Evolutionary conservation across 1,140 invertebrate genomes (phyloP), one percentile per base, ranked within the genome.

Genomic region (Vanessa tameamea): DNA sequence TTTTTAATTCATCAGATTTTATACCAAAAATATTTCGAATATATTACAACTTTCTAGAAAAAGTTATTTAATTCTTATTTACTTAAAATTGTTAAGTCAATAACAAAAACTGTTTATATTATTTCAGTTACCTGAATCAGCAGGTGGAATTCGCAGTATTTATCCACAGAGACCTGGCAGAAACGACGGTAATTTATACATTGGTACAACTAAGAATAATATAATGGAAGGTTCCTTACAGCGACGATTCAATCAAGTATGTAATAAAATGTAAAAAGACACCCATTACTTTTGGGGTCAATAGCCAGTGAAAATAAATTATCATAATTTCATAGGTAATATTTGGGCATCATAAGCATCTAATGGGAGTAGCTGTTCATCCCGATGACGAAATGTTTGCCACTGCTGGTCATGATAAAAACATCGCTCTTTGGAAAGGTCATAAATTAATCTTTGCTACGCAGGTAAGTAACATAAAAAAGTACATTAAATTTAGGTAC

Each of bases 181-280:
- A 75, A 97, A 97, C 80, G 97, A 98, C 83, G 97, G 97, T 0
- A 97, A 97, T 84, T 96, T 98, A 66, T 98, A 97, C 84, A 96
- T 99, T 9, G 98, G 98, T 15, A 99, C 98, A 9, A 98, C 97
- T 0, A 95, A 96, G 72, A 99, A 99, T 88, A 97, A 97, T 81
- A 98, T 99, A 61, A 93, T 99, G 74, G 97, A 98, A 88, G 98
- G 98, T n/a, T 98, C 97, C 1, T 87, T 98, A 43, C 97, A 98
- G 81, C 94, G 97, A 76, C 94, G 97, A 84, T 98, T 99, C 84
- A 97, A 97, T 80, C 97, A 98, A 93, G 96, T 96, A 91, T 67
- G 64, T 69, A 53, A 43, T 7, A 16, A 50, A 53, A n/a, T 7
- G 0, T n/a, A 7, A 53, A 53, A 7, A 16, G 5, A 15, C 13